A percentile compares a stretch with the other conserved stretches of the same genome.
These are phyloP conservation scores for Australoheros scitulus DNA, from an alignment of 2,113 vertebrate genomes.

Conservation along the genomic window DNA sequence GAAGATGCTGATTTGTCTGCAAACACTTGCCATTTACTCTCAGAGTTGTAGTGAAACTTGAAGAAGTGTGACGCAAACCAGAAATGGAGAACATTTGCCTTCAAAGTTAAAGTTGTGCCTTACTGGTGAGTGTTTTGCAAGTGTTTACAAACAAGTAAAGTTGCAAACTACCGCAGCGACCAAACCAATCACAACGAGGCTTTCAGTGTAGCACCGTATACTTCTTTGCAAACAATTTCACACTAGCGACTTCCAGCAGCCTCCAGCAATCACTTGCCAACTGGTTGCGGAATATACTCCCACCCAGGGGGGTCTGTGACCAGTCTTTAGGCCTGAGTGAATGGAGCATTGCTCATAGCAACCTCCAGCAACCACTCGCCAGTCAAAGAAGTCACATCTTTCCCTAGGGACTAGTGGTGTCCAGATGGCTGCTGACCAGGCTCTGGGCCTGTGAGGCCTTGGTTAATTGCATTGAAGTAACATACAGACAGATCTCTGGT, in stretches of 20 bases:
- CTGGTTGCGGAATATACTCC: background rate
- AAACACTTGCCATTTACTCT: background rate
- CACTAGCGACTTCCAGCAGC: too few relatives aligned
- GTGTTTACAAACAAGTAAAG: background rate
- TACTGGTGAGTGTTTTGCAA: background rate
- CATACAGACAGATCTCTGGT: too few relatives aligned
- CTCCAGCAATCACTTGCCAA: background rate
- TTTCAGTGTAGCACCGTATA: background rate
- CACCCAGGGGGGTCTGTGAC: background rate
- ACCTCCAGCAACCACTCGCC: background rate
- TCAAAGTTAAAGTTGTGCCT: background rate
- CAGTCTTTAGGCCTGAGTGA: background rate
- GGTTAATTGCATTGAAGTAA: too few relatives aligned
- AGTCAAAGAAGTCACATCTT: background rate
- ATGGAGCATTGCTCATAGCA: background rate
- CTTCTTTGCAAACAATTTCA: too few relatives aligned
- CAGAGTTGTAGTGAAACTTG: too few relatives aligned
- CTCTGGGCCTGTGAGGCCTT: too few relatives aligned
- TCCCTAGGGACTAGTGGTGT: background rate
- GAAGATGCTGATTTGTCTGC: background rate
- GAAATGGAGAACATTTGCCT: background rate
- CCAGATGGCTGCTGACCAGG: too few relatives aligned
- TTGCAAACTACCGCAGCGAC: background rate
- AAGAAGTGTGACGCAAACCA: too few relatives aligned
- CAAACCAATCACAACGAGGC: too few relatives aligned